Evolutionary conservation across 2,113 vertebrate genomes (phyloP), one percentile per base, ranked within the genome.

Genomic region (Bucco capensis): DNA sequence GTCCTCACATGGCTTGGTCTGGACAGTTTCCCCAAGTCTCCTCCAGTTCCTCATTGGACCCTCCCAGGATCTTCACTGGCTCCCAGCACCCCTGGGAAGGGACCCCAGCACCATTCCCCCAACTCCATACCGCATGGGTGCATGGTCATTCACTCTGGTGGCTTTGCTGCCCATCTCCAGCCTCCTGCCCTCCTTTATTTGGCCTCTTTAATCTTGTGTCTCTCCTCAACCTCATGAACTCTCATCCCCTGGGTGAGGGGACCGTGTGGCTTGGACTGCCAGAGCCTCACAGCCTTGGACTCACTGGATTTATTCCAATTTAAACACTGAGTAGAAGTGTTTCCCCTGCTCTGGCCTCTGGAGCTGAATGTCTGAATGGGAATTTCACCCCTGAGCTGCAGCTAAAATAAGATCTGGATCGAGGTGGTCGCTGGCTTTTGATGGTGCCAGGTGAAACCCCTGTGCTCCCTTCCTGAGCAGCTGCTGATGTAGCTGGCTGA

Each of bases 401-500:
- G 62, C 91, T 94, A 94, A 94, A 95, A 66, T 91, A 77, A 95
- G 93, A 92, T 67, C 82, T 89, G 95, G 88, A 88, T 80, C 3
- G 44, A 92, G 83, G 86, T 88, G 86, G 66, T 71, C 2, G 1
- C 75, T 91, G 88, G 74, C 71, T 81, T 53, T 56, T 0, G 0
- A 61, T 46, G 47, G 47, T 42, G 71, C 61, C 0, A 3, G 47
- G 18, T 42, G 44, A 82, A 74, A 66, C 40, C 19, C 73, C 19
- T 2, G 0, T 0, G 2, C 67, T 85, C 33, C 53, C 27, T 50
- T 64, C 72, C 44, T 0, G 1, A 28, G 17, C 3, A 6, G 38
- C 77, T 80, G 51, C 65, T 2, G 16, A 12, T 2, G 3, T 7
- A 30, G n/a, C 49, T 3, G 1, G 42, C 6, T 8, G 14, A 66